phyloP scores from a whole-genome alignment of 35 echinoderm and acorn worm species.

The Lytechinus pictus region DNA sequence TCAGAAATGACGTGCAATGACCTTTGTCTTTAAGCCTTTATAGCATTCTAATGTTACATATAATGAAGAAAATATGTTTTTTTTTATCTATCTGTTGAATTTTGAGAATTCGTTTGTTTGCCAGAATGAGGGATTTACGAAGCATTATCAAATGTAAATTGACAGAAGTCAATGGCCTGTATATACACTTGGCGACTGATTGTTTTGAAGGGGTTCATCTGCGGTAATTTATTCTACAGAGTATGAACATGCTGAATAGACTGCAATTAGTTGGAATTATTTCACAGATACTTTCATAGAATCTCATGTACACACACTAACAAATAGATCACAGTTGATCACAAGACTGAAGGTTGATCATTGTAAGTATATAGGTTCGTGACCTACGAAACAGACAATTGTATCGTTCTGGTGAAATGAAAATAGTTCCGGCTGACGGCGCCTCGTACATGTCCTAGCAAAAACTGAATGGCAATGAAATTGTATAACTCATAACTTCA shows the following conservation, averaged over 20 bases:
- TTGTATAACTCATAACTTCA: too few relatives aligned
- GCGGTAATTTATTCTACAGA: not conserved
- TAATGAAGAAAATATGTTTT: too few relatives aligned
- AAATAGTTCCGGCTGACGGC: not conserved
- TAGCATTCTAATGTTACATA: too few relatives aligned
- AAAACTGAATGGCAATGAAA: too few relatives aligned
- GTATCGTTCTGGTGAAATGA: not conserved
- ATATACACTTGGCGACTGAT: not conserved
- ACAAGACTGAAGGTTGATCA: not conserved
- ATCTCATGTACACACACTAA: not conserved
- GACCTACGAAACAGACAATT: not conserved
- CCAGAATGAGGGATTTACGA: not conserved
- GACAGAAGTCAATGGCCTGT: not conserved
- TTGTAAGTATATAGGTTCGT: not conserved
- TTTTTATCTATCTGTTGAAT: not conserved
- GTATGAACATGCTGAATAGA: not conserved
- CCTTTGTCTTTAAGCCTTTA: not conserved
- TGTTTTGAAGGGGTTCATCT: not conserved
- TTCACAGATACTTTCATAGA: not conserved
- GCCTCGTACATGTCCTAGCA: not conserved
- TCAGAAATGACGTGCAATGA: not conserved
- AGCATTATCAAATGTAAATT: not conserved
- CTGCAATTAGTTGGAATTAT: not conserved
- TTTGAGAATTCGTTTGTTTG: not conserved
- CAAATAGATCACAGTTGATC: not conserved